Conservation (phyloP, 2,113 vertebrate species). For the Pteruthius melanotis region DNA sequence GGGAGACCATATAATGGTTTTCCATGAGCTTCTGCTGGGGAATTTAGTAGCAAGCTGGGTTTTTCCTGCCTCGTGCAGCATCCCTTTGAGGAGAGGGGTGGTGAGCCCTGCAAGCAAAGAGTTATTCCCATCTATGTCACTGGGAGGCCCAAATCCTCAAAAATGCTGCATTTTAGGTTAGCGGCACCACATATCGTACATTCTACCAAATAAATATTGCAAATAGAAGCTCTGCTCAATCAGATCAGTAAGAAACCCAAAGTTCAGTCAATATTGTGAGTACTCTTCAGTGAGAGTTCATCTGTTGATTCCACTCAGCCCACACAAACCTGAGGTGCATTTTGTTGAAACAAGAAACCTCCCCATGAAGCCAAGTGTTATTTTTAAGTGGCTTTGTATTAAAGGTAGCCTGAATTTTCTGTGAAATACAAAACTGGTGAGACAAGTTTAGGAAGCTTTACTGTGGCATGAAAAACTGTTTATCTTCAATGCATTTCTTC, state of each 20-base stretch:
- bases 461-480: neutral
- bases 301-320: slow-evolving; percentile 6
- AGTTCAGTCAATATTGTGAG: slow-evolving; percentile 10
- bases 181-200: neutral
- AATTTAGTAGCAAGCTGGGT: neutral
- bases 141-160: neutral
- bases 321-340: slow-evolving; percentile 9
- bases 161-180: neutral
- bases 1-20: neutral
- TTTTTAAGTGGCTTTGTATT: neutral
- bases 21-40: neutral
- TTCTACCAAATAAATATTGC: neutral
- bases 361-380: neutral
- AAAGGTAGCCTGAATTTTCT: neutral
- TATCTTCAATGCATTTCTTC: neutral
- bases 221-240: neutral
- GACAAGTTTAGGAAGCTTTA: neutral
- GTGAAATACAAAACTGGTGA: neutral
- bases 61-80: neutral
- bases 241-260: slow-evolving; percentile 6
- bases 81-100: neutral
- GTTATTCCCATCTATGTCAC: neutral
- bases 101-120: neutral
- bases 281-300: neutral
- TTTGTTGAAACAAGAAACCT: slow-evolving; percentile 37